Evolutionary conservation across 92 coral and sea anemone genomes (phyloP), one percentile per base, ranked within the genome.

Genomic region (Phenganax subtilis): DNA sequence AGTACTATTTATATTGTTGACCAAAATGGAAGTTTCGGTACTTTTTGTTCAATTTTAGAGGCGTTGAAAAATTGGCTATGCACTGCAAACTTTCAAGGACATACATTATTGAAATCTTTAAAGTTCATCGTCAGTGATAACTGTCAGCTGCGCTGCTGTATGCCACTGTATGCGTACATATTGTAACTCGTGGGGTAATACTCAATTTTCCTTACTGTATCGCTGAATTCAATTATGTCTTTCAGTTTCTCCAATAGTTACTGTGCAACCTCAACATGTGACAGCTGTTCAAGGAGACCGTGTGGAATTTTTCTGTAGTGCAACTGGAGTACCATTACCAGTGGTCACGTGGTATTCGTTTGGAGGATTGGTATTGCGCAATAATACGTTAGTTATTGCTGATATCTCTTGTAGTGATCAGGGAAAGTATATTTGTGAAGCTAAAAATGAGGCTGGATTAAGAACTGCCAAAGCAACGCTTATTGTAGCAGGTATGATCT

Each of bases 281-380:
- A 28, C 31, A n/a, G 74, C 54, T 53, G 58, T 65, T 27, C 14
- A 58, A 30, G 83, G 83, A 15, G 72, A 47, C 8, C 54, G 55
- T 12, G 83, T 54, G 37, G 7, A 51, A 51, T 65, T 79, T 30
- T 25, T 56, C 0, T 79, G 83, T 29, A 61, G 44, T n/a, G 74
- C 62, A 20, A 79, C 83, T 51, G 83, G 83, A 62, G 59, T 60
- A 53, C 83, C 83, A 6, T 52, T 64, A 47, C 83, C 74, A 51
- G 51, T n/a, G 53, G 15, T 79, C 37, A 25, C 29, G 10, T 79
- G 83, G 83, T 79, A 79, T 52, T 64, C 74, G 51, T 54, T 61
- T 4, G 25, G 55, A 54, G 74, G 61, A 17, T 6, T 9, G 54
- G 12, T 9, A 8, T 64, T 7, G 53, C 74, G 37, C 59, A 63